Evolutionary conservation across 2,113 vertebrate genomes (phyloP), one percentile per base, ranked within the genome.

Genomic region (Ascaphus truei): DNA sequence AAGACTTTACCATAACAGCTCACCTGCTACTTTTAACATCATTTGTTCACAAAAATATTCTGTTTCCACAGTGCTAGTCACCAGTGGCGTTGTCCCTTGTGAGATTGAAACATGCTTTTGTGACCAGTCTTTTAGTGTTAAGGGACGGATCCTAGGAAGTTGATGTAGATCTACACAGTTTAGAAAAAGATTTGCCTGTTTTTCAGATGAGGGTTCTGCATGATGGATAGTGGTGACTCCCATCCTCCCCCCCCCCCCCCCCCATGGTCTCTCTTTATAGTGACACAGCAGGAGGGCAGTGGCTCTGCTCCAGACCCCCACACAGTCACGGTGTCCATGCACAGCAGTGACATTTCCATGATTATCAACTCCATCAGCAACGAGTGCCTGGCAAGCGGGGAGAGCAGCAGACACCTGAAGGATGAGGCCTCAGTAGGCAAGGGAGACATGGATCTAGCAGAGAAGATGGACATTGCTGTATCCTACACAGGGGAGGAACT

Each of bases 401-500:
- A 84, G 23, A 11, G 80, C 57, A 80, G 85, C 71, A 84, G 85
- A 8, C 90, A 92, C 76, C 91, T 84, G 33, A 95, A 96, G 82
- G 65, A 82, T 64, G 81, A 93, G 64, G 86, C 84, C 73, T 87
- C 89, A 68, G 88, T 90, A 78, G 88, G 85, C 79, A 96, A 94
- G 60, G 88, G 90, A 47, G 93, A 94, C 64, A 82, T 98, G 63
- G 96, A 94, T 62, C 89, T 91, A 63, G 86, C 95, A 77, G 95
- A 96, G 72, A 95, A 98, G 81, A 93, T 97, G 71, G 95, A 91
- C 75, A 90, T 98, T 71, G 90, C 93, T 1, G 96, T 95, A 50
- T 93, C 96, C 57, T 97, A 96, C 76, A 97, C 96, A 2, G 95
- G 89, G n/a, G 94, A 96, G 29, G 96, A 98, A 58, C 82, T 99